phyloP scores from a whole-genome alignment of 2,888 invertebrate genomes.

The Branchellion lobata region DNA sequence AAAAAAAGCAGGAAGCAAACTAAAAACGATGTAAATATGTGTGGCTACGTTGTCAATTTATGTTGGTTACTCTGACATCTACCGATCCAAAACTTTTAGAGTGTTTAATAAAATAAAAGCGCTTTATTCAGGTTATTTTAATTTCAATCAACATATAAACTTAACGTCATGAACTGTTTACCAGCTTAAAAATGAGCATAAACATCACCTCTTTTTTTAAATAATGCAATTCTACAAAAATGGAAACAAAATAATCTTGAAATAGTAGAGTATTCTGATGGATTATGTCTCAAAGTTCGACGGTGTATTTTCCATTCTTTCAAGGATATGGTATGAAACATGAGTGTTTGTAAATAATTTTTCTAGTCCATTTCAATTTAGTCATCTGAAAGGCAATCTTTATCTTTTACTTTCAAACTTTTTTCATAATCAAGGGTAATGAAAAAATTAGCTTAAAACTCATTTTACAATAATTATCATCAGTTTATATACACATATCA shows the following conservation, averaged over 20 bases:
- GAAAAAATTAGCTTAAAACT: no score
- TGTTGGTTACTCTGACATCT: constrained; percentile 34
- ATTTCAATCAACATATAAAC: neutral
- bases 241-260: neutral
- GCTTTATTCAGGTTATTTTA: neutral
- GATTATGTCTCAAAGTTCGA: neutral
- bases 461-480: no score
- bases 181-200: neutral
- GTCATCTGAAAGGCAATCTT: no score
- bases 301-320: neutral
- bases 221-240: neutral
- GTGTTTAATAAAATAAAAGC: neutral
- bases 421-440: no score
- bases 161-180: constrained; percentile 8
- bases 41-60: constrained; percentile 39
- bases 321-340: neutral
- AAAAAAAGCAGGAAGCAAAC: constrained; percentile 20
- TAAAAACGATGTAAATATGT: neutral
- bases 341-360: no score
- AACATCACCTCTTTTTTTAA: neutral
- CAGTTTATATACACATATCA: no score
- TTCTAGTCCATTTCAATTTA: no score
- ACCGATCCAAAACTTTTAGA: constrained; percentile 6
- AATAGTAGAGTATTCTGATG: no score
- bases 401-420: no score